Evolutionary conservation across 2,113 vertebrate species (phyloP), one percentile per base, ranked within the genome.

Genomic region (Oceanites oceanicus): DNA sequence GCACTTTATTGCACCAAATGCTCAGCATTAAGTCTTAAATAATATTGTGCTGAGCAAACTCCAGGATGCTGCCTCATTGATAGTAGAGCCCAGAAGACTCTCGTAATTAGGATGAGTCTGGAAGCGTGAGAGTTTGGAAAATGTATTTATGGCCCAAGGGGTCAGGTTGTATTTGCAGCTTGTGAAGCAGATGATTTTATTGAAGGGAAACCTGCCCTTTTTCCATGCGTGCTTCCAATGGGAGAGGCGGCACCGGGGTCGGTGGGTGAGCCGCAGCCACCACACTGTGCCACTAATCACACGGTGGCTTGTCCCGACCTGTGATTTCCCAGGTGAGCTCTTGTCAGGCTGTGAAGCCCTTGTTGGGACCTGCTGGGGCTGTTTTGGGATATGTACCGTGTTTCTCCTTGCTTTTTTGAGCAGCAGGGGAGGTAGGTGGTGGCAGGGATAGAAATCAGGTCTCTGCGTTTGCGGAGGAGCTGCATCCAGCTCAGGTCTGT

Each of bases 171-270:
- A 12, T 61, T 50, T 71, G 58, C 30, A 30, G 45, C 47, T 45
- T 71, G 71, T 27, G 76, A 40, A 72, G 52, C 58, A 36, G 30
- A 20, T 1, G 11, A 22, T 44, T 86, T 63, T 53, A 11, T 53
- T 11, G n/a, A 40, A 59, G 45, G 27, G 38, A 63, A 49, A 50
- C 7, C 10, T 19, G 19, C 6, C 5, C 0, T 1, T 67, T 58
- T 68, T 62, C 49, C 1, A 1, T 4, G 9, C 0, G 22, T 23
- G 36, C 21, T 74, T 30, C 29, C 72, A 7, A 0, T 21, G 25
- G 83, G 65, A 53, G 15, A 10, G n/a, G n/a, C 2, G 3, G 47
- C 63, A 13, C 16, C 0, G 2, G 20, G n/a, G 15, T 47, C 1
- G 5, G 27, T 7, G 3, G 11, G 17, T 3, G 42, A 63, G 14